Evolutionary conservation across 53 echinoderm and acorn worm genomes (phyloP).

Genomic region (Mesocentrotus franciscanus): DNA sequence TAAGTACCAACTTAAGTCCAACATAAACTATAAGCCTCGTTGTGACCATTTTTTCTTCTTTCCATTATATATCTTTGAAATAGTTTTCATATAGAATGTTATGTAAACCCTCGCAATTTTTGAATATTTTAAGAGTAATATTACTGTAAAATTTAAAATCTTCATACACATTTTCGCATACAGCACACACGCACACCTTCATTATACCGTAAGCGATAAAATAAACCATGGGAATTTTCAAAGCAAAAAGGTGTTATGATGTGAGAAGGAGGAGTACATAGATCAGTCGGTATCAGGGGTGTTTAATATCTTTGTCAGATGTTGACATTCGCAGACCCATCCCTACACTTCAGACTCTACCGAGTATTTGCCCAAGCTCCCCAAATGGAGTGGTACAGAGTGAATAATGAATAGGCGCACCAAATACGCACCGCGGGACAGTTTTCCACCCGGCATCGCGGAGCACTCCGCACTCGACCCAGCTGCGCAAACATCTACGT

Average conservation of each 20-base stretch:
- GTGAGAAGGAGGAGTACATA: slow-evolving; percentile 41
- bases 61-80: too few relatives aligned
- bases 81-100: too few relatives aligned
- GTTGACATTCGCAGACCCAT: slow-evolving; percentile 59
- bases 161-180: background rate
- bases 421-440: background rate
- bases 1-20: too few relatives aligned
- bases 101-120: too few relatives aligned
- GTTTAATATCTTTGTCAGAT: slow-evolving; percentile 54
- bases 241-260: slow-evolving; percentile 8
- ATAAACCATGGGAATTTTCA: slow-evolving; percentile 49
- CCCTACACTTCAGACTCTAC: slow-evolving; percentile 35
- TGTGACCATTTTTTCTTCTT: too few relatives aligned
- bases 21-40: too few relatives aligned
- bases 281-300: slow-evolving; percentile 34
- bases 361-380: slow-evolving; percentile 33
- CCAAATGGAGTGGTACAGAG: background rate
- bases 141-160: background rate
- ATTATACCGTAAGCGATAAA: background rate
- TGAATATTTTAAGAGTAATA: background rate
- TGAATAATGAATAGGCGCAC: background rate
- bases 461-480: slow-evolving; percentile 27
- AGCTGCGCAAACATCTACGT: slow-evolving; percentile 69
- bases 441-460: slow-evolving; percentile 10
- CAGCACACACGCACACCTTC: background rate